Conservation (phyloP, 2,888 invertebrate species). For the Rhagonycha fulva region DNA sequence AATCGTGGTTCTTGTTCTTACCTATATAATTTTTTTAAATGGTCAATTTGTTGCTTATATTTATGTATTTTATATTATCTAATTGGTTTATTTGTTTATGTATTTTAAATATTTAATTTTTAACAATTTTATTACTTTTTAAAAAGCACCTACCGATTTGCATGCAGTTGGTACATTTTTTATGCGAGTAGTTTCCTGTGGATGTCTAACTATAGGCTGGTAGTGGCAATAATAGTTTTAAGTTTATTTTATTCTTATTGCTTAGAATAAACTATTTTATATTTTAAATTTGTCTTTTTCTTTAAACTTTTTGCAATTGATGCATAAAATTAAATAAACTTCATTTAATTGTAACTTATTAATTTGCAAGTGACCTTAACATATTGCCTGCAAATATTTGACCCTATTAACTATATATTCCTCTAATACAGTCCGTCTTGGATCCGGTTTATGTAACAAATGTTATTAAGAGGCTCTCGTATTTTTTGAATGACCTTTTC, state of each 20-base stretch:
- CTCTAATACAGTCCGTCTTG: too few relatives aligned
- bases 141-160: conserved; percentile 5
- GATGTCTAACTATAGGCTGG: conserved; percentile 42
- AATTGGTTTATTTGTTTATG: conserved; percentile 2
- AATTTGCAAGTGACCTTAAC: too few relatives aligned
- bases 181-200: neutral
- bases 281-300: neutral
- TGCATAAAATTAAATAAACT: too few relatives aligned
- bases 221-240: conserved; percentile 50
- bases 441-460: too few relatives aligned
- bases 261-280: conserved; percentile 13
- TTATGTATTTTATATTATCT: neutral
- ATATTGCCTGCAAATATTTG: too few relatives aligned
- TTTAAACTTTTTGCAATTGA: neutral
- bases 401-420: too few relatives aligned
- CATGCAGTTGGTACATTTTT: neutral
- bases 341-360: too few relatives aligned
- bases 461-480: too few relatives aligned
- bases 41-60: neutral
- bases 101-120: conserved; percentile 28
- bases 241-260: conserved; percentile 17
- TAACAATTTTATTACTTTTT: conserved; percentile 3
- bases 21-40: conserved; percentile 5
- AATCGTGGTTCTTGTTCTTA: conserved; percentile 10
- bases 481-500: too few relatives aligned